phyloP scores from a whole-genome alignment of 2,797 vertebrate genomes.

The Bovichtus diacanthus region DNA sequence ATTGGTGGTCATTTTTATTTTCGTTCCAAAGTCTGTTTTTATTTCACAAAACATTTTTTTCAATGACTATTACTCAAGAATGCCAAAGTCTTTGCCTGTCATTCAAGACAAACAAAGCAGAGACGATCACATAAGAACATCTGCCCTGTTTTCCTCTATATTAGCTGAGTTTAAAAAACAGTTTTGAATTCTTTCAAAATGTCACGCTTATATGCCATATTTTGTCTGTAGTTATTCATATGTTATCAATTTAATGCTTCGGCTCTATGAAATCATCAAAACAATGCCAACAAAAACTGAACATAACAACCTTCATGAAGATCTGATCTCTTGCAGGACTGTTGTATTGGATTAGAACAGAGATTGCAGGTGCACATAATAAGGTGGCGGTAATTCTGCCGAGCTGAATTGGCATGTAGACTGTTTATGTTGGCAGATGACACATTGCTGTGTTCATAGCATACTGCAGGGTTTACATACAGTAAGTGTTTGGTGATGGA shows the following conservation, averaged over 20 bases:
- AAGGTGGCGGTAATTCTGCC: background rate
- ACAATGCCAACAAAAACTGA: background rate
- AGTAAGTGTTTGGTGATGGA: background rate
- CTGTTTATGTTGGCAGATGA: background rate
- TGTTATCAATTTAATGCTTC: background rate
- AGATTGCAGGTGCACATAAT: background rate
- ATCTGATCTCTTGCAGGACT: background rate
- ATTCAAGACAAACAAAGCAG: background rate
- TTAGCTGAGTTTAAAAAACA: background rate
- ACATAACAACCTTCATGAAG: background rate
- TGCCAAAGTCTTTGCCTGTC: no score
- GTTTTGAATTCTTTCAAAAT: background rate
- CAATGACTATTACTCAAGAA: no score
- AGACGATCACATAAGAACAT: no score
- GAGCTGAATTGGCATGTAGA: background rate
- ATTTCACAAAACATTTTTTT: background rate
- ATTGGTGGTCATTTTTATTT: background rate
- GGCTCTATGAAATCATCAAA: background rate
- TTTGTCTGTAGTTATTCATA: background rate
- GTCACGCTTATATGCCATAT: background rate
- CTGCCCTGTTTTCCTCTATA: no score
- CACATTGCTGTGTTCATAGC: background rate
- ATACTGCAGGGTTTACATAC: background rate
- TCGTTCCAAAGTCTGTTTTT: background rate
- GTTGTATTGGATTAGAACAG: background rate